Evolutionary conservation across 2,888 invertebrate species (phyloP).

Genomic region (Stenotaenia linearis): DNA sequence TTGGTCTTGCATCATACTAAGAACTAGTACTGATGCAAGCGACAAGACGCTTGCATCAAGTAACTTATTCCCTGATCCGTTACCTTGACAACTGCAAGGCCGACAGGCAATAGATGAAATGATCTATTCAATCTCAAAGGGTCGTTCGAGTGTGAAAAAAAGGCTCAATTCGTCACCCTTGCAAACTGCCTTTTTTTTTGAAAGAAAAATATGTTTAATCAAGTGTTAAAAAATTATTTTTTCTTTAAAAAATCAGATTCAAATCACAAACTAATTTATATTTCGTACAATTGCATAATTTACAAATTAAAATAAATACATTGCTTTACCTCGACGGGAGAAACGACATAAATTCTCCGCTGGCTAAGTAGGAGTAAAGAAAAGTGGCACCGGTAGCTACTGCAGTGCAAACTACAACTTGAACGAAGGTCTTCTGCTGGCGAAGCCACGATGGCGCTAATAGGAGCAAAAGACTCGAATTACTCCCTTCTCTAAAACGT

Average conservation of each 20-base stretch:
- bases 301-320: background rate
- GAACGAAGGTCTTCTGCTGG: background rate
- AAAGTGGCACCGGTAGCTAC: conserved; percentile 28
- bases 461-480: background rate
- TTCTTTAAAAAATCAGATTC: background rate
- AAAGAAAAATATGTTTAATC: no score
- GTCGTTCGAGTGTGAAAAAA: background rate
- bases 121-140: background rate
- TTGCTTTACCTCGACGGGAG: background rate
- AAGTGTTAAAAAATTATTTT: background rate
- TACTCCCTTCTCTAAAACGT: background rate
- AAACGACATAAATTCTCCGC: conserved; percentile 16
- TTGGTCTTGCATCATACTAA: background rate
- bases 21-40: background rate
- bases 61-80: background rate
- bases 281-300: background rate
- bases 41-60: background rate
- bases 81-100: conserved; percentile 10
- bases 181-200: no score
- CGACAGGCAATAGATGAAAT: background rate
- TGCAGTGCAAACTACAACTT: conserved; percentile 13
- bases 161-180: background rate
- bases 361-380: conserved; percentile 28
- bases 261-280: background rate
- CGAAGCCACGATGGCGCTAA: background rate